Conservation (phyloP, 2,888 invertebrate species). For the Tiliacea citrago region DNA sequence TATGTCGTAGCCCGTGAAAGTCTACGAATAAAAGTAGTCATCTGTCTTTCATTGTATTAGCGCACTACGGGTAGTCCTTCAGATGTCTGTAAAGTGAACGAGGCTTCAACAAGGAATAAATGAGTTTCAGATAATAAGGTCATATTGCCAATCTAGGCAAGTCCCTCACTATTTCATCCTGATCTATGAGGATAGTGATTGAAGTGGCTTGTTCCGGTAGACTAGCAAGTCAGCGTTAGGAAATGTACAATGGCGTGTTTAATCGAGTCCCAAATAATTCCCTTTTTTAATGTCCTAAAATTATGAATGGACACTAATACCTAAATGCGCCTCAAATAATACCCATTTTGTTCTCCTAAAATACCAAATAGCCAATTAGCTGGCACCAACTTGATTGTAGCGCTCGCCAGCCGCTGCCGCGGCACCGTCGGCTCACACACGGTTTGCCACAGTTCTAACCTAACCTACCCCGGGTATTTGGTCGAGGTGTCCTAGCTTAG, state of each 20-base stretch:
- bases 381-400: too few relatives aligned
- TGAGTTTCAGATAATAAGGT: slow-evolving; percentile 37
- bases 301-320: background rate
- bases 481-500: background rate
- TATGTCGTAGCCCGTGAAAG: background rate
- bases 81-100: slow-evolving; percentile 8
- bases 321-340: too few relatives aligned
- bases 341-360: too few relatives aligned
- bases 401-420: too few relatives aligned
- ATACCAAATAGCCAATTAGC: too few relatives aligned
- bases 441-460: background rate
- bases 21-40: background rate
- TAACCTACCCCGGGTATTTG: background rate
- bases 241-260: too few relatives aligned
- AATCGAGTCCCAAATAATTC: background rate
- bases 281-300: background rate
- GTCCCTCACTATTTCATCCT: background rate
- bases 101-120: slow-evolving; percentile 18
- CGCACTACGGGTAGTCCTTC: background rate
- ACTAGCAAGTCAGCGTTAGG: background rate
- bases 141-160: slow-evolving; percentile 39
- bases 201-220: background rate
- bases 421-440: too few relatives aligned
- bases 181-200: slow-evolving; percentile 27
- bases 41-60: slow-evolving; percentile 41